Conservation (phyloP, 1,140 invertebrate species). For the Ceratosolen fusciceps region DNA sequence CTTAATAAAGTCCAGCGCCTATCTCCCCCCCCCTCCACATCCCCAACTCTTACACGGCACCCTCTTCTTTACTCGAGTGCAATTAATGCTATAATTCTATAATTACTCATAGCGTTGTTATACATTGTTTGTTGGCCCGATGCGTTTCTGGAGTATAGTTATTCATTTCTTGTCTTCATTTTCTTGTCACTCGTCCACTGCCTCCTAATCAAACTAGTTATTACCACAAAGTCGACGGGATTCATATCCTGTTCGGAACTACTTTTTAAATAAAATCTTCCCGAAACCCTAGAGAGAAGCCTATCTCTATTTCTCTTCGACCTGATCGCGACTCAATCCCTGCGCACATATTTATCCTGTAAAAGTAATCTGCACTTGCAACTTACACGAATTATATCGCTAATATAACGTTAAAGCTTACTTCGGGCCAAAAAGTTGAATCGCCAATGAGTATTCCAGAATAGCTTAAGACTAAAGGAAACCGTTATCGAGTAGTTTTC, state of each 20-base stretch:
- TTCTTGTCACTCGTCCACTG: not conserved
- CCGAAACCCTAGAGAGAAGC: no score
- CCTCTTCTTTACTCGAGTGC: not conserved
- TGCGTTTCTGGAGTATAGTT: not conserved
- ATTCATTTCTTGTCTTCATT: not conserved
- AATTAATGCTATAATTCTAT: not conserved
- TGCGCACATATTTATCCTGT: no score
- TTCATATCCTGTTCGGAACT: not conserved
- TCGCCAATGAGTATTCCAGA: conserved; percentile 36
- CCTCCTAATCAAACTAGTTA: no score
- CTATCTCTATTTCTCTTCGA: no score
- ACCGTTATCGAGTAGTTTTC: conserved; percentile 33
- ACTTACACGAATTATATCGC: not conserved
- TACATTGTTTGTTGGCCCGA: not conserved
- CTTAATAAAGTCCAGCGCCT: not conserved
- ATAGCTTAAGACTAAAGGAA: conserved; percentile 10
- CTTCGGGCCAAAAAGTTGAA: conserved; percentile 18
- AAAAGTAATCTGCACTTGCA: not conserved
- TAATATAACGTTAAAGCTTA: not conserved
- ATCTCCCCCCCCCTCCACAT: not conserved
- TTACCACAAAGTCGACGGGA: no score
- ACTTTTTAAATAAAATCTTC: no score
- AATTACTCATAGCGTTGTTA: not conserved
- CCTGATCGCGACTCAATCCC: no score
- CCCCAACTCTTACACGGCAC: no score